Percentiles rank a stretch among this genome's conserved stretches.
phyloP scores from a whole-genome alignment of 2,797 vertebrate species.

The Kryptolebias ocellatus region DNA sequence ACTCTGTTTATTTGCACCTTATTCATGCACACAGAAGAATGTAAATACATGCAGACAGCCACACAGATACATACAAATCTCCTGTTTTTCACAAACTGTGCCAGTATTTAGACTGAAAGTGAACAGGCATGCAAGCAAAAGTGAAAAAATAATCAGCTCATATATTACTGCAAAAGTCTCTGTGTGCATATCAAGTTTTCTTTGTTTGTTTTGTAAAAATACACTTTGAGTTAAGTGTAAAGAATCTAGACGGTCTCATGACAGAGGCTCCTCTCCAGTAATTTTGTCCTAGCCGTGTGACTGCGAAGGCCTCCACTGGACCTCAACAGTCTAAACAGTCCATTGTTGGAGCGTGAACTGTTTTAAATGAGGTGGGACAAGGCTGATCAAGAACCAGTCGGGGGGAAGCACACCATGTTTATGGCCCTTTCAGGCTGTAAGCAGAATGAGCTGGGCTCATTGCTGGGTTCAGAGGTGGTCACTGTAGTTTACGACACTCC shows the following conservation, averaged over 20 bases:
- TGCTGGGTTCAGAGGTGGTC: neutral
- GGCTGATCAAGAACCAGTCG: neutral
- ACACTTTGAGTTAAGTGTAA: neutral
- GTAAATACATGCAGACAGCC: neutral
- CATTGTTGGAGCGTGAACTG: slow-evolving; percentile 11
- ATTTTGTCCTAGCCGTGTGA: slow-evolving; percentile 18
- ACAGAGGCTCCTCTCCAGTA: neutral
- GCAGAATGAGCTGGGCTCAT: neutral
- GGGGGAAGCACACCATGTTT: neutral
- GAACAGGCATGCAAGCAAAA: neutral
- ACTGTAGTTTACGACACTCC: neutral
- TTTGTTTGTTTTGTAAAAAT: neutral
- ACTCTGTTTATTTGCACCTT: too few relatives aligned
- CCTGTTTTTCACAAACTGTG: neutral
- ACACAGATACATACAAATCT: neutral
- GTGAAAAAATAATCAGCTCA: neutral
- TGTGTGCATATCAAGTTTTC: neutral
- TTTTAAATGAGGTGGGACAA: slow-evolving; percentile 2
- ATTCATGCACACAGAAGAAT: neutral
- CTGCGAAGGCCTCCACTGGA: slow-evolving; percentile 1
- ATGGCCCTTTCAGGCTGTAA: neutral
- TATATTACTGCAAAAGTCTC: neutral
- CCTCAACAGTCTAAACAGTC: neutral
- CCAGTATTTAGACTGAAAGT: neutral
- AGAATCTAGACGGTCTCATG: neutral